phyloP scores from a whole-genome alignment of 1,140 invertebrate genomes.

The Trichomalopsis sarcophagae region DNA sequence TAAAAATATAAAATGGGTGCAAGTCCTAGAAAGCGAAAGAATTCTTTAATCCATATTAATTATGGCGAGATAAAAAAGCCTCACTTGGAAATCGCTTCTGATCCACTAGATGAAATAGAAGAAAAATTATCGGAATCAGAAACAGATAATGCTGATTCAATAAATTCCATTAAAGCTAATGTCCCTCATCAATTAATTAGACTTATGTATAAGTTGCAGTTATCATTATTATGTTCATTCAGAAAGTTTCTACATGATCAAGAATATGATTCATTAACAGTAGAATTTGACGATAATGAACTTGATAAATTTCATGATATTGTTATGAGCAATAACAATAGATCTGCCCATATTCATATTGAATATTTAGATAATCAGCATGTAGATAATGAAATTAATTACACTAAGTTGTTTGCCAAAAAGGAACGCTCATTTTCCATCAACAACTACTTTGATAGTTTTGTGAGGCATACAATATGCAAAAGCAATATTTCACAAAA shows the following conservation, averaged over 20 bases:
- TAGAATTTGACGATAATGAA: slow-evolving; percentile 53
- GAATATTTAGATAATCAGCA: slow-evolving; percentile 56
- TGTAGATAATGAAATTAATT: slow-evolving; percentile 51
- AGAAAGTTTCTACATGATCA: slow-evolving; percentile 50
- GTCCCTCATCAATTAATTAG: slow-evolving; percentile 4
- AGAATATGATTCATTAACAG: slow-evolving; percentile 51
- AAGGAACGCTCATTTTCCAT: slow-evolving; percentile 46
- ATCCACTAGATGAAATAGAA: neutral
- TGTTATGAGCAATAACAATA: slow-evolving; percentile 52
- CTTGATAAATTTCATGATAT: slow-evolving; percentile 54
- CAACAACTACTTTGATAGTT: slow-evolving; percentile 55
- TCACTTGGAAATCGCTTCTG: neutral
- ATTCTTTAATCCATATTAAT: neutral
- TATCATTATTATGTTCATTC: slow-evolving; percentile 52
- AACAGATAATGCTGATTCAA: neutral
- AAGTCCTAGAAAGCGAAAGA: slow-evolving; percentile 10
- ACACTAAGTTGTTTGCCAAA: slow-evolving; percentile 55
- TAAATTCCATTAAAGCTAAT: neutral
- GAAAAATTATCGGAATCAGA: neutral
- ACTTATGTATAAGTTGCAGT: slow-evolving; percentile 50
- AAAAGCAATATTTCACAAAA: slow-evolving; percentile 42
- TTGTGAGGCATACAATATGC: slow-evolving; percentile 49
- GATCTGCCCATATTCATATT: slow-evolving; percentile 54
- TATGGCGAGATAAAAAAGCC: neutral
- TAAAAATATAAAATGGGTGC: neutral